Evolutionary conservation across 2,797 vertebrate species (phyloP), one percentile per base, ranked within the genome.

Genomic region (Gymnopithys bicolor): DNA sequence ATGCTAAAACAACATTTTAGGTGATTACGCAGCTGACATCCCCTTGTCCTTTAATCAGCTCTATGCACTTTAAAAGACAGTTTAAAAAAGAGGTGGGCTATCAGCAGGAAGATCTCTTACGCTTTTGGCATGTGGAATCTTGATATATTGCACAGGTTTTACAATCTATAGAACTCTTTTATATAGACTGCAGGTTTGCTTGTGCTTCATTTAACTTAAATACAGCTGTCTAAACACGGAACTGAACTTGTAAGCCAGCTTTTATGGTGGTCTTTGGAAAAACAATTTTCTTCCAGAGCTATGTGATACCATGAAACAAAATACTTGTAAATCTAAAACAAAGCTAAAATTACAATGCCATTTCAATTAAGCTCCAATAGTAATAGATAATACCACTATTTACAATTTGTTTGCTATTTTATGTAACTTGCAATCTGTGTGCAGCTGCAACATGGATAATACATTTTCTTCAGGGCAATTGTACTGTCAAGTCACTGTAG

Each of bases 121-220:
- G n/a, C 52, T 81, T 92, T 28, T 41, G 9, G 66, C 67, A 39
- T 17, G 27, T 67, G 37, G 23, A 89, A 74, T 5, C 55, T 93
- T 69, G 78, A 92, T 83, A 77, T 71, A 75, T 33, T 73, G 60
- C 5, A 15, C 66, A 62, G 27, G 30, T 76, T 84, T 92, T 84
- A 70, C 68, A 80, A 81, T 83, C 64, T 82, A 23, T 3, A 59
- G 37, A 87, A 75, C 19, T 10, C 59, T 94, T 92, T 70, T 48
- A 71, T 58, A 45, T 6, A 93, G 51, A 87, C 56, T 86, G 43
- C 51, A 84, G 46, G 32, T 80, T 94, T 96, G 55, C 45, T 94
- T 24, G 21, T 81, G 62, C 92, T 91, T 94, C 91, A 93, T 84
- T 92, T 92, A 90, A 82, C 45, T 87, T 92, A 94, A 91, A 93